Evolutionary conservation across 2,888 invertebrate species (phyloP), one percentile per base, ranked within the genome.

Genomic region (Galeruca laticollis): DNA sequence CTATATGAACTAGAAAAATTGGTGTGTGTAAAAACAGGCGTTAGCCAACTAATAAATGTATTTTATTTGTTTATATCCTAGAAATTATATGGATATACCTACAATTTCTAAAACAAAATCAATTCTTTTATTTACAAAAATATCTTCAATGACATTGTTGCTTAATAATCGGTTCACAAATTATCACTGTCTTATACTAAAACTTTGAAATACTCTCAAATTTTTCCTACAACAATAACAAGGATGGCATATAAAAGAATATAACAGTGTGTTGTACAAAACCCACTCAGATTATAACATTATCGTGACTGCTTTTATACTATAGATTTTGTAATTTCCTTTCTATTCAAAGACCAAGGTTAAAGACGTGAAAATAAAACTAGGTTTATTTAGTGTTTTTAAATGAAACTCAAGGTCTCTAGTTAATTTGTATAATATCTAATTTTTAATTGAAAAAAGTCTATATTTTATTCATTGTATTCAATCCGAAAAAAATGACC

Each of bases 161-260:
- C 3, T 26, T n/a, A 37, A 37, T 37, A 5, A 11, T 10, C 1
- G 9, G 10, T 35, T 35, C 10, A 2, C 35, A 35, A 35, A 1
- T 9, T 9, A 35, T 10, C 1, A 40, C 13, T 40, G 11, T 3
- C 13, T 13, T 13, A 11, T 13, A 3, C n/a, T 4, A 40, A 40
- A 40, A 13, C n/a, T 1, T 6, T 40, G 37, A 40, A 40, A 40
- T 40, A 40, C 4, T 37, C 13, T 13, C 11, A 2, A 37, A 11
- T 8, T 37, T 11, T 37, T 26, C 5, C 26, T 37, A 37, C 13
- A 37, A 37, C 37, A 37, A 37, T 15, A 2, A 9, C 47, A 47
- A 47, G 15, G 47, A 18, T 47, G 47, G n/a, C 15, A 6, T 47
- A 47, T 15, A 47, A 47, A 47, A 47, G n/a, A 47, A 47, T 47